A percentile compares a stretch with the other conserved stretches of the same genome.
Evolutionary conservation across 1,140 invertebrate species (phyloP).

Genomic region (Belonocnema kinseyi): DNA sequence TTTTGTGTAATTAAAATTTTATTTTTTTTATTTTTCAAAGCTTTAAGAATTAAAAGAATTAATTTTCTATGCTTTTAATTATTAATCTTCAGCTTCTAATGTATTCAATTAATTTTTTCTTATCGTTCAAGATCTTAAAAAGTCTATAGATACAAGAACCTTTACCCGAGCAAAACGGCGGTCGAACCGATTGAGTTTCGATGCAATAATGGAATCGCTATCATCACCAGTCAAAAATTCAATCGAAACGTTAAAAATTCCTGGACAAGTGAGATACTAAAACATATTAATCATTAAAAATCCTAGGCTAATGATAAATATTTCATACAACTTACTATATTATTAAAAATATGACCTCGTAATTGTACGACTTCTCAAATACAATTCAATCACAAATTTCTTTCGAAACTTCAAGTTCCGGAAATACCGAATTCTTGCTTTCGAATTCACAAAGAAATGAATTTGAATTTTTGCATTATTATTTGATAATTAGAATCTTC

Average conservation of each 20-base stretch:
- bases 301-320: not conserved
- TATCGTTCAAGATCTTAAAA: conserved; percentile 31
- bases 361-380: not conserved
- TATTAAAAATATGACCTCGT: conserved; percentile 14
- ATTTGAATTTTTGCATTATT: not conserved
- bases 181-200: conserved; percentile 66
- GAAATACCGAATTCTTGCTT: too few relatives aligned
- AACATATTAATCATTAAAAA: conserved; percentile 15
- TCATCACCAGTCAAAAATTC: conserved; percentile 43
- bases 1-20: too few relatives aligned
- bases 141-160: conserved; percentile 72
- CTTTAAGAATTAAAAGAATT: too few relatives aligned
- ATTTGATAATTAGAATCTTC: not conserved
- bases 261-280: conserved; percentile 39
- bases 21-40: too few relatives aligned
- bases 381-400: too few relatives aligned
- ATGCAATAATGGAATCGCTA: conserved; percentile 64
- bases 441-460: not conserved
- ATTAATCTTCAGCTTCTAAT: too few relatives aligned
- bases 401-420: too few relatives aligned
- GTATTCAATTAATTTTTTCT: not conserved
- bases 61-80: too few relatives aligned
- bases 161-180: conserved; percentile 73
- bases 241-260: conserved; percentile 33
- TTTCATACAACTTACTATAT: not conserved